Percentiles rank a stretch among this genome's conserved stretches.
Conservation (phyloP, 2,797 vertebrate species). For the Morelia viridis region DNA sequence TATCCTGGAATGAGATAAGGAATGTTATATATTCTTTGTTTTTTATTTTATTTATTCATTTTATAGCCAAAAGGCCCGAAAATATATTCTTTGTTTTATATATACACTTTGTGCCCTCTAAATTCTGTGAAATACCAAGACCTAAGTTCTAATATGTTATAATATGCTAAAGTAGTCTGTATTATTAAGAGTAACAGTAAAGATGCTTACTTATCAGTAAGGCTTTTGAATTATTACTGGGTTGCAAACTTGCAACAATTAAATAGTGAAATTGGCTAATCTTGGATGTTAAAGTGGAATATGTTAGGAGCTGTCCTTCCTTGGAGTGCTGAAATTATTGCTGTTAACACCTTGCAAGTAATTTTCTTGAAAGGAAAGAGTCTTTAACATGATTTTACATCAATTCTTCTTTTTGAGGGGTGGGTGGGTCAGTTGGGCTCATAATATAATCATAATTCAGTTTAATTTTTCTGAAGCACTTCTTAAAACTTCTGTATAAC, state of each 20-base stretch:
- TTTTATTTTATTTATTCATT: too few species aligned
- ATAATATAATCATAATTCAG: background rate
- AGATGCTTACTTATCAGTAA: background rate
- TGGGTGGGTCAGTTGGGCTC: too few species aligned
- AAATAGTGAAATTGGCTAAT: background rate
- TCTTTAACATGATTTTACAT: background rate
- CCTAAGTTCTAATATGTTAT: background rate
- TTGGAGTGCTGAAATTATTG: conserved; percentile 17
- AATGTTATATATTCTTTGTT: background rate
- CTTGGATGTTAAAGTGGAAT: background rate
- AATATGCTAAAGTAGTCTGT: background rate
- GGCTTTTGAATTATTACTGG: background rate
- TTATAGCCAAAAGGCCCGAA: too few species aligned
- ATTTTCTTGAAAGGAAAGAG: background rate
- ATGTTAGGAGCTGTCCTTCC: conserved; percentile 2
- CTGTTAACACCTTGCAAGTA: background rate
- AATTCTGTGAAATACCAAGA: background rate
- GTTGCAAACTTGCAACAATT: background rate
- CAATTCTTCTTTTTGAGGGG: background rate
- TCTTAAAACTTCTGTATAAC: background rate
- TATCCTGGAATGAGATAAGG: background rate
- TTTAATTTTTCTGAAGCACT: background rate
- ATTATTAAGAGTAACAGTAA: background rate
- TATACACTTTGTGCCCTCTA: background rate
- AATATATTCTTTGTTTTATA: too few species aligned